A percentile compares a stretch with the other conserved stretches of the same genome.
phyloP scores from a whole-genome alignment of 2,888 invertebrate species.

The Scaptomyza reducta region DNA sequence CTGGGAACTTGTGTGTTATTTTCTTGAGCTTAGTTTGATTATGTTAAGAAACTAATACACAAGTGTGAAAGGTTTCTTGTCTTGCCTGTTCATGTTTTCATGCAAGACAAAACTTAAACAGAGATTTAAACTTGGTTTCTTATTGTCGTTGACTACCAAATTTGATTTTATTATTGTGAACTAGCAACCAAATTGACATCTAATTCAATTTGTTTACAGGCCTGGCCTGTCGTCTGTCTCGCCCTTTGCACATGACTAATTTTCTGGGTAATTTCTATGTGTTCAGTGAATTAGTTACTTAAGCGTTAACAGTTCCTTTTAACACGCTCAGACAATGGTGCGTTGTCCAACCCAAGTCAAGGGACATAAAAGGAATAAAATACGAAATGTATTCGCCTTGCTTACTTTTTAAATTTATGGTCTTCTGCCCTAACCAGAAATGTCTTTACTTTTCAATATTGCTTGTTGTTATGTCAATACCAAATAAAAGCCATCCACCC shows the following conservation, averaged over 20 bases:
- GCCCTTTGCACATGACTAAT: slow-evolving; percentile 9
- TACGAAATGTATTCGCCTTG: not conserved
- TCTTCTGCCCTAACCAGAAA: slow-evolving; percentile 5
- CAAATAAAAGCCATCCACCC: not conserved
- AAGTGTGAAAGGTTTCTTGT: not conserved
- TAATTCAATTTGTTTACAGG: slow-evolving; percentile 29
- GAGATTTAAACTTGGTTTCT: too few relatives aligned
- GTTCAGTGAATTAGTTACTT: slow-evolving; percentile 2
- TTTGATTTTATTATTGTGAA: slow-evolving; percentile 6
- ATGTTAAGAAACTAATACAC: not conserved
- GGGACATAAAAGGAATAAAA: not conserved
- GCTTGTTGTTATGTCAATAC: slow-evolving; percentile 26
- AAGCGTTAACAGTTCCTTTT: slow-evolving; percentile 5
- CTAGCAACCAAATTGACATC: slow-evolving; percentile 11
- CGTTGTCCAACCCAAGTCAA: not conserved
- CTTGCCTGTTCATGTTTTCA: too few relatives aligned
- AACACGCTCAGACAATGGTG: not conserved
- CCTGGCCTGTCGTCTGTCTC: not conserved
- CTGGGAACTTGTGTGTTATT: not conserved
- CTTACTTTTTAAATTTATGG: slow-evolving; percentile 24
- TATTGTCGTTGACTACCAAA: not conserved
- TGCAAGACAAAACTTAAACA: too few relatives aligned
- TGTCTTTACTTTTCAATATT: slow-evolving; percentile 28
- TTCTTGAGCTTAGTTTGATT: not conserved
- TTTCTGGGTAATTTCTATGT: slow-evolving; percentile 28